Conservation (phyloP, 30 jellyfish, hydroid and myxozoan genomes). For the Aurelia aurita region DNA sequence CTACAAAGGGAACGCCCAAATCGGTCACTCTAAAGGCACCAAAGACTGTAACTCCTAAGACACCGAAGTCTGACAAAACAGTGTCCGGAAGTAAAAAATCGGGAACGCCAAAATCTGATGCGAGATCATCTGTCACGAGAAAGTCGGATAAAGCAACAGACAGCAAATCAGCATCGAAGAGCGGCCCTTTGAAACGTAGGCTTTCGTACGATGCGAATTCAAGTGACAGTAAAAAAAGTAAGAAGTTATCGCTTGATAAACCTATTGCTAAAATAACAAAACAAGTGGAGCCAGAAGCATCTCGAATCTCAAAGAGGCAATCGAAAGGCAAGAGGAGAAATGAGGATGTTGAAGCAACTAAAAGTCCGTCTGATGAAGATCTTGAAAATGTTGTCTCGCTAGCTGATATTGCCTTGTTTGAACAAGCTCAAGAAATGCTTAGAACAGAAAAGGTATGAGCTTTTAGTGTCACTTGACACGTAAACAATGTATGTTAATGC, state of each 20-base stretch:
- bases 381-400: constrained; percentile 60
- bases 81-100: constrained; percentile 5
- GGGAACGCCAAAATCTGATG: background rate
- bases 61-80: background rate
- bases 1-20: constrained; percentile 9
- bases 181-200: background rate
- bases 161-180: background rate
- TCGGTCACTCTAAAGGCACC: background rate
- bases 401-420: constrained; percentile 61
- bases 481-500: no score
- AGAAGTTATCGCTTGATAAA: background rate
- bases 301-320: constrained; percentile 4
- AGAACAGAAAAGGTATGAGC: constrained; percentile 31
- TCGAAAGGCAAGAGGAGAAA: background rate
- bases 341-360: background rate
- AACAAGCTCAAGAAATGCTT: constrained; percentile 51
- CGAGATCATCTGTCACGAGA: background rate
- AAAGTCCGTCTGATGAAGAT: background rate
- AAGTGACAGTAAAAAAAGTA: background rate
- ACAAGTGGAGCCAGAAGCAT: background rate
- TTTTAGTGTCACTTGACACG: no score
- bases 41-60: background rate
- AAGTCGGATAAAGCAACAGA: background rate
- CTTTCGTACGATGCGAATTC: constrained; percentile 20
- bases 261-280: background rate